phyloP scores from a whole-genome alignment of 2,113 vertebrate species.

The Myrmecophaga tridactyla region DNA sequence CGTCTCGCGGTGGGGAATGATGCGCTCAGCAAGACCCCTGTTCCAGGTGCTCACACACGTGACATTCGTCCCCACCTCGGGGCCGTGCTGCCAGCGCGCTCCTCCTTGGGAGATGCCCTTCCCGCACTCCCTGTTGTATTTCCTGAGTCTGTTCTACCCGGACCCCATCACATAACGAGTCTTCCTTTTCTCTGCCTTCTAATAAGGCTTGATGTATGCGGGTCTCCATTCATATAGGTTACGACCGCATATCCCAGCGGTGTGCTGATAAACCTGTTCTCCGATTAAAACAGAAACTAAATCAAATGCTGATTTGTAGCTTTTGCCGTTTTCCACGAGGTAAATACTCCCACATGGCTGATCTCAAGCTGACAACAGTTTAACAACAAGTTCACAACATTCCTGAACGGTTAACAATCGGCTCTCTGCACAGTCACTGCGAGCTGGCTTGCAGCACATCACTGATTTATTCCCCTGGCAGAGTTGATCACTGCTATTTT shows the following conservation, averaged over 20 bases:
- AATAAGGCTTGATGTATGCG: rapidly evolving
- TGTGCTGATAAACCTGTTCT: not conserved
- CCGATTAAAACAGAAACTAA: not conserved
- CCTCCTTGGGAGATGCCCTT: not conserved
- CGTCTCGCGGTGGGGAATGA: constrained; percentile 44
- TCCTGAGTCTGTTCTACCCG: not conserved
- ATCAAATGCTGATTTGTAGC: not conserved
- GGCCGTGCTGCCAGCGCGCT: not conserved
- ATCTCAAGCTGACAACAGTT: not conserved
- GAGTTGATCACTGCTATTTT: not conserved
- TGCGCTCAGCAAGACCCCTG: constrained; percentile 47
- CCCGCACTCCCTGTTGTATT: rapidly evolving
- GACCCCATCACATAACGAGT: too few species aligned
- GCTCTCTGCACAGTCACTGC: not conserved
- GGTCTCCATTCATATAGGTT: not conserved
- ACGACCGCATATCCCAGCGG: rapidly evolving
- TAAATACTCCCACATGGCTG: not conserved
- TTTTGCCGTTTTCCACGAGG: not conserved
- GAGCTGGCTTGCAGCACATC: not conserved
- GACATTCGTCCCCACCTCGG: not conserved
- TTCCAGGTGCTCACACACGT: not conserved
- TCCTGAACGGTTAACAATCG: not conserved
- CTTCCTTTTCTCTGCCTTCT: not conserved
- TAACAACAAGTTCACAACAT: not conserved
- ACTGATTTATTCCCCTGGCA: too few species aligned